Base-by-base conservation (phyloP, 1,140 invertebrate species). In the Euura saliciscinereae region DNA sequence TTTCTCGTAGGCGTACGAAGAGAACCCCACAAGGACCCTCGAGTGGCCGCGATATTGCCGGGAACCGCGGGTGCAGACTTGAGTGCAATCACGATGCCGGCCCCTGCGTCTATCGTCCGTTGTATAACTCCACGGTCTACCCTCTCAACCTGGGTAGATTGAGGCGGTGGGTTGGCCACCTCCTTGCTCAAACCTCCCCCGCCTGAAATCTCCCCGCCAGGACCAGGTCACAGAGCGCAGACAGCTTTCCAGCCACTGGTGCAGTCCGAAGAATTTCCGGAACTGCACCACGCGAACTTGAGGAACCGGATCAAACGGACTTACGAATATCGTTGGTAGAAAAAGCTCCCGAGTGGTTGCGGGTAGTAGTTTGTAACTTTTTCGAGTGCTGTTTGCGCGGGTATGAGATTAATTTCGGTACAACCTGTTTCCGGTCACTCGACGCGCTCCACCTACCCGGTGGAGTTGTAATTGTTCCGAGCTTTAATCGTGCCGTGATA, bases 31-130 rank as follows among this genome's bases (percentile, higher is more conserved):
- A 80, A 88, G 87, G 84, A 75, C 83, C 82, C 86, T 88, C 83
- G 85, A 88, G 84, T 86, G 82, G 82, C 79, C 82, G 77, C 81
- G 84, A 87, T 88, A 88, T 88, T 87, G 85, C 86, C 78, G 76
- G 79, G 77, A 78, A 78, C 78, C 79, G 78, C 76, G 28, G 77
- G 67, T 79, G 76, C 78, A 77, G 81, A 84, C 82, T 87, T 86
- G 81, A 86, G 84, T 87, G 84, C 84, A 87, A 87, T 85, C 79
- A 66, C 66, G 66, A 13, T 66, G 13, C 7, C 13, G 66, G 3
- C 43, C n/a, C 66, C 66, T 66, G 66, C 43, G n/a, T 66, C 66
- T 13, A 43, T 66, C 13, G 43, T 66, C 66, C 66, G 66, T 66
- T 51, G 46, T 51, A 51, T 51, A 51, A 51, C 46, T 51, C 46